A percentile compares a stretch with the other conserved stretches of the same genome.
Conservation (phyloP, 2,888 invertebrate genomes). For the Tetranychus piercei region DNA sequence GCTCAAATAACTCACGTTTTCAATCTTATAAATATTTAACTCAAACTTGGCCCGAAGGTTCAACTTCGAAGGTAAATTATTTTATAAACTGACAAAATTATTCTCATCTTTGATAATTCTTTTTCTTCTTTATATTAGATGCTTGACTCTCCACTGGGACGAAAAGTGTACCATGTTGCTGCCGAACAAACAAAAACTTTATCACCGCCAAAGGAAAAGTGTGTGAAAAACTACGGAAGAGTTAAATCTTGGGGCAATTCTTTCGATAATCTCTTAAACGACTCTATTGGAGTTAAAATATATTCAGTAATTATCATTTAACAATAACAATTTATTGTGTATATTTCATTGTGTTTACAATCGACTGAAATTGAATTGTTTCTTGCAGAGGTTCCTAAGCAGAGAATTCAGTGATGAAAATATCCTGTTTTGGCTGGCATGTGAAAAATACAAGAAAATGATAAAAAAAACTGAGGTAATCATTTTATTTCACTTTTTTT, state of each 20-base stretch:
- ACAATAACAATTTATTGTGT: background rate
- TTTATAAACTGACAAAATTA: background rate
- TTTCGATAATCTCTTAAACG: slow-evolving; percentile 4
- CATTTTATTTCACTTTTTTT: background rate
- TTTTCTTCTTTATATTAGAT: background rate
- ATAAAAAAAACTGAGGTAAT: background rate
- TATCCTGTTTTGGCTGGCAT: background rate
- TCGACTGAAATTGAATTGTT: background rate
- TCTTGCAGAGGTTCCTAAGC: background rate
- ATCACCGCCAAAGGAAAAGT: background rate
- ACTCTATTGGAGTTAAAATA: slow-evolving; percentile 1
- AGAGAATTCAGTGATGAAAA: slow-evolving; percentile 9
- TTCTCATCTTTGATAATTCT: background rate
- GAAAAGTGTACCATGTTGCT: background rate
- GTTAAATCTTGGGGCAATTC: slow-evolving; percentile 9
- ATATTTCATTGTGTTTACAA: background rate
- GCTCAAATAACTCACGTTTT: background rate
- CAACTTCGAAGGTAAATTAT: background rate
- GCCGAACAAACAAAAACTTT: background rate
- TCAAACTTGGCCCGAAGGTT: background rate
- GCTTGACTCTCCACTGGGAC: background rate
- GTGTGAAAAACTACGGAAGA: slow-evolving; percentile 4
- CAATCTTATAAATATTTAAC: background rate
- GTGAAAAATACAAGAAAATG: slow-evolving; percentile 7
- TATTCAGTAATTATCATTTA: background rate